Conservation (phyloP, 2,113 vertebrate genomes). For the Myodes glareolus region DNA sequence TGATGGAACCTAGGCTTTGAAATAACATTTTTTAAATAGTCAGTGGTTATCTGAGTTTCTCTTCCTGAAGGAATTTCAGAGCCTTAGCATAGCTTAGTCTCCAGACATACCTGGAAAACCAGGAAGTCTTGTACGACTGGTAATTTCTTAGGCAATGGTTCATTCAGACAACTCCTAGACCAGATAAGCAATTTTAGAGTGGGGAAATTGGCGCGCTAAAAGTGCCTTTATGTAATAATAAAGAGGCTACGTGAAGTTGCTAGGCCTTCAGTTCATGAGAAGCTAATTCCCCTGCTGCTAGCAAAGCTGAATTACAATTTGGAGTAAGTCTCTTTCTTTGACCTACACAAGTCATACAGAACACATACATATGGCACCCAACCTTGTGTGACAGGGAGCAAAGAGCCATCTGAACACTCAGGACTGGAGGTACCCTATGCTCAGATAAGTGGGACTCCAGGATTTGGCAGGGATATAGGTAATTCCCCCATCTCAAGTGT, state of each 20-base stretch:
- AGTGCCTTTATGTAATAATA: background rate
- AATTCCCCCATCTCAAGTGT: background rate
- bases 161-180: background rate
- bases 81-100: too few species aligned
- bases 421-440: background rate
- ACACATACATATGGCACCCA: background rate
- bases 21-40: background rate
- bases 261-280: background rate
- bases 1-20: background rate
- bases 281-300: background rate
- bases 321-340: background rate
- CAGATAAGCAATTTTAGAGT: background rate
- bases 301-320: background rate
- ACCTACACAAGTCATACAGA: background rate
- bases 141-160: background rate
- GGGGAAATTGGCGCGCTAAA: background rate
- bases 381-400: background rate
- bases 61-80: too few species aligned
- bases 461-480: background rate
- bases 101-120: too few species aligned
- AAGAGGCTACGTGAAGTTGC: background rate
- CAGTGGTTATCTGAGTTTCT: too few species aligned
- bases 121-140: too few species aligned
- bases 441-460: background rate
- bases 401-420: background rate